Evolutionary conservation across 2,888 invertebrate genomes (phyloP), one percentile per base, ranked within the genome.

Genomic region (Drosophila aldrichi): DNA sequence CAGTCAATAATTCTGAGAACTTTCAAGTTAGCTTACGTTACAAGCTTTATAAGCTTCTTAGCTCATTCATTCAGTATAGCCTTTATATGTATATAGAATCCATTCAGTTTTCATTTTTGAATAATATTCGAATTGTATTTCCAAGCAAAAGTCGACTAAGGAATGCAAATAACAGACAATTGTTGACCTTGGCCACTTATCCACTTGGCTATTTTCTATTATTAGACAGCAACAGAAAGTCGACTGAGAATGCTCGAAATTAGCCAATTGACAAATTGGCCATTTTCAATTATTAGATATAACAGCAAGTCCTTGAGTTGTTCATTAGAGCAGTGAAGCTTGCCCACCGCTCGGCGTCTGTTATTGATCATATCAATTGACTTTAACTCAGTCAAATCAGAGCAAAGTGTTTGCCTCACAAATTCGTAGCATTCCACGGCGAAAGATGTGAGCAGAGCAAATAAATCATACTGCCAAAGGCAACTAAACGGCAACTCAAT

Each of bases 401-500:
- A 68, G 65, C 49, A 60, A 67, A 54, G 43, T 63, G 49, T 55
- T 79, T 57, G 40, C 44, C 40, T 2, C 36, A 22, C 34, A 64
- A 81, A 74, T 64, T 56, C 55, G 54, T 65, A 40, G 71, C 65
- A 86, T 74, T 69, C 60, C 60, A 40, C 10, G 43, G 49, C 32
- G 40, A 44, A 9, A 43, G 48, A 66, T 74, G 69, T 69, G 66
- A 66, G 62, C 48, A 76, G 57, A 55, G 59, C 63, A 84, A 82
- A 84, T 82, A 85, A 88, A 84, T 85, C 88, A 78, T 64, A 57
- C 62, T 59, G 74, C 74, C 74, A 69, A 70, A 62, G 78, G 65
- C 77, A 79, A 72, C 66, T 29, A 69, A 74, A 58, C 56, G 78
- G 62, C 77, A 74, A 62, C 72, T 80, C 81, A 86, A 83, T 80